Evolutionary conservation across 2,113 vertebrate genomes (phyloP), one percentile per base, ranked within the genome.

Genomic region (Anser brachyrhynchus): DNA sequence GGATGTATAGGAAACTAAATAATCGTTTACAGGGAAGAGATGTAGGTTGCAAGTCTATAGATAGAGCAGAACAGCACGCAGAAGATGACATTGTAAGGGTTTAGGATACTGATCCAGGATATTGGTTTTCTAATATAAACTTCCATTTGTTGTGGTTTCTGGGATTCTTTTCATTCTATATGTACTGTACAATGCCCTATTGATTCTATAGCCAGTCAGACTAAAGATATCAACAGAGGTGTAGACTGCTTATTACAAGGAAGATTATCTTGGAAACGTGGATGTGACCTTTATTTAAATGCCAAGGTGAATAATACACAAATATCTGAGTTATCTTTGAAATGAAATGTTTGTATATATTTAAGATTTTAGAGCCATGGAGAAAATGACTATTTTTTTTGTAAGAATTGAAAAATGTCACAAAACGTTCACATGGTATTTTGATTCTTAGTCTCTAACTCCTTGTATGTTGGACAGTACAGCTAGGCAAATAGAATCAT

Each of bases 281-380:
- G 58, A 82, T 86, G 22, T 80, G 75, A 44, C 33, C 83, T 95
- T 80, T 82, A 57, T 78, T 87, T 76, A 64, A 77, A 67, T 90
- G 83, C 69, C 46, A 87, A 51, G 35, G 81, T 80, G 92, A 72
- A 67, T 83, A 76, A 72, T 94, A 89, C 37, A 64, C 8, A 76
- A 85, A 64, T 59, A 92, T 12, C 41, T 59, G 35, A 70, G 80
- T 80, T 66, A 18, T n/a, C 44, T 73, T 77, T 39, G 22, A 81
- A 92, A 62, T 46, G 0, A 84, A 92, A 49, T 46, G 7, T 72
- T 3, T 44, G 2, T 82, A 2, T 75, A 29, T 80, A 43, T 31
- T 87, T 55, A 46, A 1, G 2, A 25, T 93, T 74, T 77, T 85
- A 76, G 51, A 84, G 74, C 35, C 29, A 33, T 70, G 37, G 90